Base-by-base conservation (phyloP, 23 tunicate genomes). In the Pegea sp. region DNA sequence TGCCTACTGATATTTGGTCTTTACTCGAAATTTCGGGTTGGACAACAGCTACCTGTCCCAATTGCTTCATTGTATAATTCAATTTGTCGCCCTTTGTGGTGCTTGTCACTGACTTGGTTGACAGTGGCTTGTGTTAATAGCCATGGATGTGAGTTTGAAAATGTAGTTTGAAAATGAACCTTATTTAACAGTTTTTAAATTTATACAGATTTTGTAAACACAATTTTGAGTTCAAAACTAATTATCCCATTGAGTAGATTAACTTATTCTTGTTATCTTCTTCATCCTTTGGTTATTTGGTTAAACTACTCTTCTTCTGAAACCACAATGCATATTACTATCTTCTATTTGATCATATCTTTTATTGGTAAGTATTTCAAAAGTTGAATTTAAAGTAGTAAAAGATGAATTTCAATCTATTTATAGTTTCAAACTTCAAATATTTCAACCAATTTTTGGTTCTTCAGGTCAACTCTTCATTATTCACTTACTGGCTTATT, bases 211-310 rank as follows among this genome's bases (percentile, higher is more conserved):
- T 68, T 68, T 5, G 55, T 70, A 4, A 70, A 70, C 61, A 29
- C 54, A 4, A 49, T 70, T 22, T 28, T 70, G 3, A 70, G 77
- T 34, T 70, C 68, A 68, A 70, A 70, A 53, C 54, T 32, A 3
- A 61, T 70, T 29, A 70, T 70, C 21, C 77, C 77, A 16, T 28
- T 70, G 44, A 70, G 77, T 43, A 32, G 77, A 13, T 53, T 70
- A 54, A 70, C 77, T 18, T 70, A 60, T 26, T 70, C 68, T 53
- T 51, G 55, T 8, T 70, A 70, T 38, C 42, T 70, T 33, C 28
- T 70, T 19, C 77, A 70, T 53, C 77, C 77, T 26, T 54, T 70
- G n/a, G 77, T 70, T 16, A 3, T 70, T 26, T 3, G 44, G 5
- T 63, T n/a, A n/a, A n/a, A n/a, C n/a, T n/a, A n/a, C n/a, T n/a